Evolutionary conservation across 1,140 invertebrate genomes (phyloP).

Genomic region (Heliothis subflexa): DNA sequence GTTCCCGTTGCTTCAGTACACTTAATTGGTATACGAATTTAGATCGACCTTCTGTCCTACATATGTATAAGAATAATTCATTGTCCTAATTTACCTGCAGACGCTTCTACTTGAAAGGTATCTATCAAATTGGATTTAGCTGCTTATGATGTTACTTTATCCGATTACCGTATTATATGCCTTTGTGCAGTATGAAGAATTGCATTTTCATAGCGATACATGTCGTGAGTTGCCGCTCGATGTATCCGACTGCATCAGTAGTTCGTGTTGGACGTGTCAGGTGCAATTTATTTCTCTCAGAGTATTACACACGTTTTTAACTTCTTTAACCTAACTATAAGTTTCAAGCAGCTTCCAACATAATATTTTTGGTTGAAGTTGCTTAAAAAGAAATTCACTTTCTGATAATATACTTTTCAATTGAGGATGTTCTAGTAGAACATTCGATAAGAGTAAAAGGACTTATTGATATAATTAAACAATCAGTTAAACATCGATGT

Average conservation of each 20-base stretch:
- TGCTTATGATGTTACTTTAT: constrained; percentile 2
- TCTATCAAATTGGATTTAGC: constrained; percentile 16
- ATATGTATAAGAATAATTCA: constrained; percentile 3
- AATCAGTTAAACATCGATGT: too few relatives aligned
- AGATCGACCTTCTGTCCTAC: not conserved
- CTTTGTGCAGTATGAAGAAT: constrained; percentile 14
- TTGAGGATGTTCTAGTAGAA: too few relatives aligned
- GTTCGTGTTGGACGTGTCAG: constrained; percentile 26
- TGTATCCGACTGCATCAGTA: constrained; percentile 24
- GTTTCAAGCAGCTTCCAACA: not conserved
- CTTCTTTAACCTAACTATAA: constrained; percentile 20
- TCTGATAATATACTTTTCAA: too few relatives aligned
- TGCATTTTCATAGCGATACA: constrained; percentile 1
- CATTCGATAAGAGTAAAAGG: too few relatives aligned
- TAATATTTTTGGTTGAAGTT: not conserved
- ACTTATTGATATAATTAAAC: too few relatives aligned
- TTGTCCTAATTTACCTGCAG: constrained; percentile 18
- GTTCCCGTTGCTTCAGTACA: not conserved
- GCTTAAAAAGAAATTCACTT: too few relatives aligned
- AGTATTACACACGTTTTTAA: constrained; percentile 28
- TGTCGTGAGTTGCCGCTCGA: constrained; percentile 32
- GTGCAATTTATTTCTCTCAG: constrained; percentile 28
- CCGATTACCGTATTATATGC: not conserved
- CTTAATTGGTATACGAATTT: constrained; percentile 1
- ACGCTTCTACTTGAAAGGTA: constrained; percentile 4